Evolutionary conservation across 1,140 invertebrate species (phyloP), one percentile per base, ranked within the genome.

Genomic region (Ceratitis capitata): DNA sequence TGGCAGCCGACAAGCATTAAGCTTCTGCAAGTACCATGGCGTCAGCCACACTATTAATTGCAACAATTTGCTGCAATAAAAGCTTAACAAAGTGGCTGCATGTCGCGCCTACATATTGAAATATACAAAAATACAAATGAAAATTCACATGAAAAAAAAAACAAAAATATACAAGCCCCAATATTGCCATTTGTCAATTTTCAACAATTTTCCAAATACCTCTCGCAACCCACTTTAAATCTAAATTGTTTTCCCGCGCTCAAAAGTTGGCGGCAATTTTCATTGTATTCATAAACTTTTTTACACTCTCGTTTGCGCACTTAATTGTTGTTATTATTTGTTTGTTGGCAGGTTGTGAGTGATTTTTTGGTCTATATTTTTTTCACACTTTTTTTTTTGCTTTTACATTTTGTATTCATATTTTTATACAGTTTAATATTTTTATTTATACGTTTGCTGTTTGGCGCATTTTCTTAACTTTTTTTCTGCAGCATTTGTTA

Each of bases 21-120:
- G 58, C 58, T 32, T n/a, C n/a, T 3, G 14, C 23, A 61, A 61
- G 29, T 61, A 61, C 58, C 58, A 10, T 58, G 26, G 58, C 61
- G 61, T 69, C 61, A 39, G 39, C 32, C 35, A 69, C 29, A 69
- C 32, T 7, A 69, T 69, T 69, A 35, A 69, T 69, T 69, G 61
- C 61, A 39, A 69, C 12, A 69, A 69, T 69, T 69, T 69, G 61
- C 35, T 69, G 61, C 61, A 69, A 39, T 69, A 69, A 69, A 69
- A 69, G 61, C 19, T 69, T 69, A 35, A 7, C 61, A 39, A 69
- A 69, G 61, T 69, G 35, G 14, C 32, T 7, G 61, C 49, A 51
- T 23, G 9, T 14, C 58, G 58, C 58, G 16, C 49, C n/a, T 51
- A 56, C 2, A 56, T 19, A 3, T 56, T n/a, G n/a, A n/a, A n/a